Evolutionary conservation across 2,113 vertebrate species (phyloP), one percentile per base, ranked within the genome.

Genomic region (Platysteira castanea): DNA sequence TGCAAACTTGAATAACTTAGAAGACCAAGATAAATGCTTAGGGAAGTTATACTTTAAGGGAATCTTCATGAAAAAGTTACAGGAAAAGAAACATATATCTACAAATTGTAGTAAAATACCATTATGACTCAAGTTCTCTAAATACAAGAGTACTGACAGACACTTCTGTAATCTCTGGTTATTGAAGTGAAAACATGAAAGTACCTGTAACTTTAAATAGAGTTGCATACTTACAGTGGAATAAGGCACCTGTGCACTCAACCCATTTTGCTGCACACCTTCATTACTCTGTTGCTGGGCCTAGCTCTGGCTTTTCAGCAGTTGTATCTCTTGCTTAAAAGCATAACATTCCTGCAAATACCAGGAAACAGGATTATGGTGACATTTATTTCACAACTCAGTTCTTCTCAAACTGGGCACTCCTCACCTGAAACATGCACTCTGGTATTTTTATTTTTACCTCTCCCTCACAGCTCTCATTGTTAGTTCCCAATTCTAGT

Each of bases 261-360:
- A 91, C 94, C 91, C 95, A 97, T 96, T 53, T 64, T 89, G 69
- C 49, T 65, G 74, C 65, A 84, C 49, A 26, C 4, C 30, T 84
- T 76, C 92, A 84, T 84, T 21, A 49, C 49, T 26, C 30, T 0
- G 0, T 42, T 37, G 56, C 2, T 70, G 35, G 21, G 63, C 57
- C 59, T 63, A 65, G 63, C 21, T 74, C 68, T 47, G 60, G 44
- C 39, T 46, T 49, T 37, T 60, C 65, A 75, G 46, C 56, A 89
- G n/a, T n/a, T 78, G 73, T 81, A 6, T 26, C 64, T 88, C 77
- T 81, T 70, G 26, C 60, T 87, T 83, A 96, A 68, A 85, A 84
- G 80, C 86, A 90, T 74, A 71, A 41, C 57, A 89, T 41, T 59
- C 78, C 94, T 96, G 81, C 49, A 87, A 96, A 79, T n/a, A 94